These are phyloP conservation scores for Phorcus lineatus DNA, from an alignment of 2,888 invertebrate genomes.

Conservation along the genomic window DNA sequence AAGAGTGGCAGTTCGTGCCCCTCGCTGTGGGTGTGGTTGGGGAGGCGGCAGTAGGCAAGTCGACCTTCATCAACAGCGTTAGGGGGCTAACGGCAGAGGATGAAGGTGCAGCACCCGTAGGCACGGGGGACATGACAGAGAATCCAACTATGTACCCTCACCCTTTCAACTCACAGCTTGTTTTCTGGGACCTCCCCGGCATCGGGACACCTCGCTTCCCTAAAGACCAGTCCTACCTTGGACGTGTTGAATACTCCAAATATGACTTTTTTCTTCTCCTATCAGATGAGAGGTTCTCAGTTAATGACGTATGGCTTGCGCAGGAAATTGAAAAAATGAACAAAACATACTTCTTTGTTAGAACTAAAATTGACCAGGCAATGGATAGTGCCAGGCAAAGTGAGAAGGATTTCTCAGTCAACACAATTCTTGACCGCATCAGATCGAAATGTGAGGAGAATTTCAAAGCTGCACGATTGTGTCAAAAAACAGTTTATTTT, in stretches of 20 bases:
- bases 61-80: constrained; percentile 38
- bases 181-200: constrained; percentile 44
- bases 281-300: constrained; percentile 35
- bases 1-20: constrained; percentile 28
- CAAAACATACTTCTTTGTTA: constrained; percentile 27
- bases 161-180: constrained; percentile 31
- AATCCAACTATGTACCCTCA: constrained; percentile 25
- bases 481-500: not conserved
- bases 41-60: constrained; percentile 35
- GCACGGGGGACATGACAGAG: constrained; percentile 31
- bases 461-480: constrained; percentile 4
- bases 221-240: constrained; percentile 27
- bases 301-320: constrained; percentile 41
- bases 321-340: constrained; percentile 21
- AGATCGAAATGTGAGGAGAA: constrained; percentile 7
- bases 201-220: constrained; percentile 38
- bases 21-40: constrained; percentile 34
- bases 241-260: constrained; percentile 21
- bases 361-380: constrained; percentile 34
- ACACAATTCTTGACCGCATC: constrained; percentile 3
- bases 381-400: constrained; percentile 19
- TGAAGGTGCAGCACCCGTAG: constrained; percentile 31
- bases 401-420: constrained; percentile 12
- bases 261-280: constrained; percentile 46
- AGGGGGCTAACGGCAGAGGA: constrained; percentile 30